phyloP scores from a whole-genome alignment of 2,113 vertebrate genomes.

The Tamias sibiricus region DNA sequence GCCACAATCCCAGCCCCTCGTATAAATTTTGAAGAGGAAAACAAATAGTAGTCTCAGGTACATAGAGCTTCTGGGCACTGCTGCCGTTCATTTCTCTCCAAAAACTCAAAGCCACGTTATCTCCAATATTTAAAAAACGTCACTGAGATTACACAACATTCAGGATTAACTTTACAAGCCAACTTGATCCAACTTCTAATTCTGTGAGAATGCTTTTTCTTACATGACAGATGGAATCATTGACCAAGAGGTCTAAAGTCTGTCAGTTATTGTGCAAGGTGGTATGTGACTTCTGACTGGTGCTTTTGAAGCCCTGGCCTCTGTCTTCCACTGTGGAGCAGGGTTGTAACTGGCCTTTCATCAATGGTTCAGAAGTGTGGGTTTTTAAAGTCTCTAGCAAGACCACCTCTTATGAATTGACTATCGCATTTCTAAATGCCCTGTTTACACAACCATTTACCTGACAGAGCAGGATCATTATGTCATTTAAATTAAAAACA shows the following conservation, averaged over 20 bases:
- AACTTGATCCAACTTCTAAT: background rate
- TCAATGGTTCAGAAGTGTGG: accelerated
- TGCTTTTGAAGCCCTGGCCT: background rate
- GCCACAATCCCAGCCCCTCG: too few relatives aligned
- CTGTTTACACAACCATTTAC: background rate
- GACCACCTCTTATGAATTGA: background rate
- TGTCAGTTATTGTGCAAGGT: background rate
- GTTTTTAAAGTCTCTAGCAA: background rate
- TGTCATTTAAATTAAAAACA: slow-evolving; percentile 39
- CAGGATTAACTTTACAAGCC: slow-evolving; percentile 28
- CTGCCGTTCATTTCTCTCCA: background rate
- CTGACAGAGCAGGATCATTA: background rate
- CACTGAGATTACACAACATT: background rate
- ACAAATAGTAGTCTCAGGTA: background rate
- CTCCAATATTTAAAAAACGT: background rate
- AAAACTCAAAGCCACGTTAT: background rate
- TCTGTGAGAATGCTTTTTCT: background rate
- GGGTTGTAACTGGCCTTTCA: background rate
- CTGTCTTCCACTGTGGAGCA: background rate
- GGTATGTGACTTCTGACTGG: background rate
- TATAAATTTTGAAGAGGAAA: too few relatives aligned
- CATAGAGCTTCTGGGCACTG: accelerated
- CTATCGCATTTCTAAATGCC: background rate
- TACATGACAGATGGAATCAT: background rate
- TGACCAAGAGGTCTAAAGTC: slow-evolving; percentile 39